These are phyloP conservation scores for Semaprochilodus insignis DNA, from an alignment of 2,797 vertebrate genomes.

Conservation along the genomic window DNA sequence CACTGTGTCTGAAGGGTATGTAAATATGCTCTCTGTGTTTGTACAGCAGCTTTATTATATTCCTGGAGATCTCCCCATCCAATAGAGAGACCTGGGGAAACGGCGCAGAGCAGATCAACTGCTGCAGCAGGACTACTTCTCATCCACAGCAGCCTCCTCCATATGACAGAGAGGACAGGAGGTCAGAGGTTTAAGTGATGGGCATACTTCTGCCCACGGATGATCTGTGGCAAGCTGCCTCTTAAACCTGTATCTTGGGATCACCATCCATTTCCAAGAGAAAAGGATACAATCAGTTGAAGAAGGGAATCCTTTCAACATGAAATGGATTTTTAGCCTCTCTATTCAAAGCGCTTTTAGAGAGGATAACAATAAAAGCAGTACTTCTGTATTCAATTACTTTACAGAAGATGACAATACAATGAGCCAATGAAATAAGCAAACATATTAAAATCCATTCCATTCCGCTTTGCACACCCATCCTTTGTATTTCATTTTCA, in stretches of 20 bases:
- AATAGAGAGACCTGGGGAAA: neutral
- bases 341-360: constrained; percentile 32
- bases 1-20: constrained; percentile 19
- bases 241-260: neutral
- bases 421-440: constrained; percentile 37
- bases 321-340: constrained; percentile 40
- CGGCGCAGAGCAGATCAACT: neutral
- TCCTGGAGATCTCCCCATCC: constrained; percentile 1
- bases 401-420: constrained; percentile 41
- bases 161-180: constrained; percentile 7
- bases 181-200: constrained; percentile 22
- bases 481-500: constrained; percentile 29
- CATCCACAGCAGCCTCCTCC: neutral
- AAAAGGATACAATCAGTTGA: neutral
- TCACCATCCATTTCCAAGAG: neutral
- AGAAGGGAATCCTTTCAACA: constrained; percentile 25
- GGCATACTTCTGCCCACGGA: neutral
- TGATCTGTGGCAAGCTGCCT: neutral
- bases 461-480: neutral
- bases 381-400: constrained; percentile 35
- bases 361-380: constrained; percentile 27
- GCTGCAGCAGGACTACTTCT: neutral
- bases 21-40: constrained; percentile 49
- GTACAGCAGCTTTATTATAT: constrained; percentile 61
- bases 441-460: constrained; percentile 12